These are phyloP conservation scores for Scaptomyza tumidula DNA, from an alignment of 2,888 invertebrate species.

Conservation along the genomic window DNA sequence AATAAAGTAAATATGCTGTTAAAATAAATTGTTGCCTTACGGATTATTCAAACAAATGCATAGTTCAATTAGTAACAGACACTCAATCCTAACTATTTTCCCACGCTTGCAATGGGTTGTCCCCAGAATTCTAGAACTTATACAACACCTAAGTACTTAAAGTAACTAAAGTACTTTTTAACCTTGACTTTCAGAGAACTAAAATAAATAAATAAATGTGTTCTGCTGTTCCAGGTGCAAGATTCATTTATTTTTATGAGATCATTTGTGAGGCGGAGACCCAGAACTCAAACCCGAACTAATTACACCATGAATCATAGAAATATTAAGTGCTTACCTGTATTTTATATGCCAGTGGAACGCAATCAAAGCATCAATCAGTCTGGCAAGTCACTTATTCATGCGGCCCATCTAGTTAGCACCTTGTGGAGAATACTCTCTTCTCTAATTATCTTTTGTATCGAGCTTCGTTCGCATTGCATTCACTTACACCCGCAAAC, in stretches of 20 bases:
- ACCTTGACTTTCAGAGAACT: slow-evolving; percentile 56
- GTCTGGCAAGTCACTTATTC: slow-evolving; percentile 42
- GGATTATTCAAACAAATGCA: slow-evolving; percentile 56
- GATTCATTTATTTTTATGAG: slow-evolving; percentile 65
- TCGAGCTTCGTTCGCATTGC: slow-evolving; percentile 31
- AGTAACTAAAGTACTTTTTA: slow-evolving; percentile 17
- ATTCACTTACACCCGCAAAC: slow-evolving; percentile 25
- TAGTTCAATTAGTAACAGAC: slow-evolving; percentile 58
- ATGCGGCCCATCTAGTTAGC: slow-evolving; percentile 45
- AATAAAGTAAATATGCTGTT: slow-evolving; percentile 32
- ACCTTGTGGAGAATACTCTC: slow-evolving; percentile 46
- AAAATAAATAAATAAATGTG: slow-evolving; percentile 36
- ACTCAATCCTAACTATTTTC: slow-evolving; percentile 51
- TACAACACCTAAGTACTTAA: slow-evolving; percentile 2
- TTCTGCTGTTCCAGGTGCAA: neutral
- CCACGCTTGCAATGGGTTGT: slow-evolving; percentile 46
- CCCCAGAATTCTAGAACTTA: neutral
- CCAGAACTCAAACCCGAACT: slow-evolving; percentile 58
- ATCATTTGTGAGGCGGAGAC: slow-evolving; percentile 61
- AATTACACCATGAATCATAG: slow-evolving; percentile 68
- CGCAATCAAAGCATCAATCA: slow-evolving; percentile 72
- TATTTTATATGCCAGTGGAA: slow-evolving; percentile 37
- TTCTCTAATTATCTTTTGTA: slow-evolving; percentile 17
- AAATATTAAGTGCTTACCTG: slow-evolving; percentile 19
- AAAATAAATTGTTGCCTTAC: slow-evolving; percentile 35